These are phyloP conservation scores for Pogoniulus pusillus DNA, from an alignment of 2,797 vertebrate species.

Conservation along the genomic window DNA sequence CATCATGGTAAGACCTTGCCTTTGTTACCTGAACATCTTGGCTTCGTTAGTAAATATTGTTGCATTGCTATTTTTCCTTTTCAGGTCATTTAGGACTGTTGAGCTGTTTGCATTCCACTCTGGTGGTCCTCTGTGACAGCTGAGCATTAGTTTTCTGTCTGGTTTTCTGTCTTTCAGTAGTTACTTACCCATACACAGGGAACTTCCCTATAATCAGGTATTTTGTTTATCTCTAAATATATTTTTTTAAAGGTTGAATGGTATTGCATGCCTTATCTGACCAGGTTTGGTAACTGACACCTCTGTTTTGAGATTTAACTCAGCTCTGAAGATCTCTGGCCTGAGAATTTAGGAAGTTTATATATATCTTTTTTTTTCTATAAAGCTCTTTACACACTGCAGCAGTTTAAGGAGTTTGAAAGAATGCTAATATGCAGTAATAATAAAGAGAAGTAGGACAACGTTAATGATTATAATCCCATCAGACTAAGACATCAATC, in stretches of 20 bases:
- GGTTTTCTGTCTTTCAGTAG: neutral
- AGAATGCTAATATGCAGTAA: neutral
- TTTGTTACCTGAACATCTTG: neutral
- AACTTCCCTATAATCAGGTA: neutral
- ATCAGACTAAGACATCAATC: conserved; percentile 47
- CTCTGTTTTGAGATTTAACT: neutral
- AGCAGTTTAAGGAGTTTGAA: conserved; percentile 3
- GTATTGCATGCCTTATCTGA: neutral
- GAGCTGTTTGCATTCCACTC: neutral
- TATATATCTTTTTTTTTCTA: neutral
- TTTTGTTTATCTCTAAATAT: neutral
- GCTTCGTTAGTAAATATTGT: neutral
- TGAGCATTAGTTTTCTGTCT: neutral
- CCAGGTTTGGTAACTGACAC: neutral
- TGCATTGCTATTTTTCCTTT: neutral
- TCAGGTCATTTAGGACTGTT: neutral
- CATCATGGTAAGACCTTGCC: neutral
- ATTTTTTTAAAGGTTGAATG: neutral
- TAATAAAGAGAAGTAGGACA: conserved; percentile 42
- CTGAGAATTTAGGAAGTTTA: neutral
- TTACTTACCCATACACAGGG: neutral
- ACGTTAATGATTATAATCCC: conserved; percentile 52
- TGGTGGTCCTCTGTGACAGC: neutral
- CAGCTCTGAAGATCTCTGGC: neutral
- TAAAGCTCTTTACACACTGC: neutral